These are phyloP conservation scores for Arge pagana DNA, from an alignment of 2,888 invertebrate genomes.

Conservation along the genomic window DNA sequence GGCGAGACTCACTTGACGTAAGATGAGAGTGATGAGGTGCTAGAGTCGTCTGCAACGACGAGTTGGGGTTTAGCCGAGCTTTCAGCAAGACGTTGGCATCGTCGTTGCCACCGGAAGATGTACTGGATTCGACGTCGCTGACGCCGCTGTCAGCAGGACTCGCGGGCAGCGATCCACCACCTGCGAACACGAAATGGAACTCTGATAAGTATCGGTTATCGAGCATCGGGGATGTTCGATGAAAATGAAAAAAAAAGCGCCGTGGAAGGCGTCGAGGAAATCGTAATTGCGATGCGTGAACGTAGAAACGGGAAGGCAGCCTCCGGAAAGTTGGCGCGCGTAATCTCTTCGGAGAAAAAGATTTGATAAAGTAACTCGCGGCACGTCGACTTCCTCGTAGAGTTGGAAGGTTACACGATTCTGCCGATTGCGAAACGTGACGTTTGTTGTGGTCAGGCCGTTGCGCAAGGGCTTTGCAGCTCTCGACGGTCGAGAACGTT, in stretches of 20 bases:
- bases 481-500: no score
- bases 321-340: no score
- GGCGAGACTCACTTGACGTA: conserved; percentile 47
- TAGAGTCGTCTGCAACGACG: conserved; percentile 52
- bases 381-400: no score
- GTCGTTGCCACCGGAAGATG: conserved; percentile 67
- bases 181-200: conserved; percentile 29
- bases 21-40: conserved; percentile 55
- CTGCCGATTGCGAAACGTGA: no score
- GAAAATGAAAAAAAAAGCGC: background rate
- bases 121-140: conserved; percentile 95
- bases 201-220: no score
- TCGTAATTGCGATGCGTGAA: background rate
- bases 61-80: conserved; percentile 79
- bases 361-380: no score
- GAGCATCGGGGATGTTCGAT: background rate
- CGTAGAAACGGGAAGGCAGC: background rate
- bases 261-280: background rate
- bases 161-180: conserved; percentile 87
- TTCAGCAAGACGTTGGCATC: conserved; percentile 66
- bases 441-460: no score
- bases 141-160: conserved; percentile 98
- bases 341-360: no score
- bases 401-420: no score
- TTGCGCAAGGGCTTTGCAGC: no score